Evolutionary conservation across 2,797 vertebrate species (phyloP), one percentile per base, ranked within the genome.

Genomic region (Cacajao melanocephalus): DNA sequence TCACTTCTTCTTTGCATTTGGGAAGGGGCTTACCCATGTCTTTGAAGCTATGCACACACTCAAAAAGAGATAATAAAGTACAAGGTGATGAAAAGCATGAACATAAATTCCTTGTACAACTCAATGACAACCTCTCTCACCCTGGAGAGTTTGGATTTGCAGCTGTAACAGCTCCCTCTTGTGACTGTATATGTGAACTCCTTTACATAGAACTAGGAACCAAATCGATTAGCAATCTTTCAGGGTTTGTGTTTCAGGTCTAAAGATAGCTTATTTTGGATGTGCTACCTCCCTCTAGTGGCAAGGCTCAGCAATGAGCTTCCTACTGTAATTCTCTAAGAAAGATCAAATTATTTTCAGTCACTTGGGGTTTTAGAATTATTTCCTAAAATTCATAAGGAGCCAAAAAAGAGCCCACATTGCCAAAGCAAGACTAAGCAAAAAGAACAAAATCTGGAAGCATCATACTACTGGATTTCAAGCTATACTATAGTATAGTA

Each of bases 341-440:
- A 44, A 90, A 76, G n/a, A 67, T 6, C 20, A 1, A 75, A 64
- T 72, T 88, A 44, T 92, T 84, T 93, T 44, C 39, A 90, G 15
- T 61, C 36, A 73, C 14, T 17, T 52, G 57, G 46, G 57, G 85
- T 81, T 81, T 79, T 70, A 72, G 20, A 88, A 89, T 84, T 48
- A 17, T 80, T 79, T 82, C 6, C 3, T 67, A 67, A 67, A 67
- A 67, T 67, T n/a, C 30, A 67, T 67, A 67, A 67, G 30, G 61
- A 67, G 33, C 30, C 61, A n/a, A 67, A 67, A n/a, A 64, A 67
- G 30, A 67, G 14, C 61, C 30, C 61, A 67, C 13, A n/a, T n/a
- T 67, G 61, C 61, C 15, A 67, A 67, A n/a, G 61, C 61, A 67
- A 67, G 61, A n/a, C 15, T n/a, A 67, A 67, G 30, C 61, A n/a